These are phyloP conservation scores for Octodonta nipae DNA, from an alignment of 2,888 invertebrate genomes.

Conservation along the genomic window DNA sequence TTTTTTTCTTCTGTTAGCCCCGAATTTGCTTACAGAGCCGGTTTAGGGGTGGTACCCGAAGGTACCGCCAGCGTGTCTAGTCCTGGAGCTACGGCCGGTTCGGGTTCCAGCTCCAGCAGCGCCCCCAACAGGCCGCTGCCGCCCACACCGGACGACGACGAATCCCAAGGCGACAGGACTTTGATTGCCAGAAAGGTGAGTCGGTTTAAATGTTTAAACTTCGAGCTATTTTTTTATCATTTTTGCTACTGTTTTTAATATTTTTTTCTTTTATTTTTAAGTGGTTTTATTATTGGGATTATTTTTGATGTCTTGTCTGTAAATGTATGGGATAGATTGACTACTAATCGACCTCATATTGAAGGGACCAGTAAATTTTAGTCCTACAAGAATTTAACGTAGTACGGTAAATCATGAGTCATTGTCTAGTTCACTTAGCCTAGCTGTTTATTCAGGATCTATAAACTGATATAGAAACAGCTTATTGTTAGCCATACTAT, in stretches of 20 bases:
- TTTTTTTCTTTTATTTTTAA: constrained; percentile 10
- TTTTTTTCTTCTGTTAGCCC: constrained; percentile 45
- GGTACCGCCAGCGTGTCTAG: constrained; percentile 37
- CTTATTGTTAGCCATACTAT: no score
- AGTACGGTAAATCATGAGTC: no score
- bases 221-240: constrained; percentile 33
- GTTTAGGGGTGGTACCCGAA: constrained; percentile 50
- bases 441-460: no score
- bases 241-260: no score
- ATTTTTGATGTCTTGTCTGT: no score
- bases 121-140: constrained; percentile 87
- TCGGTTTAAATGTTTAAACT: no score
- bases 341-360: no score
- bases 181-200: constrained; percentile 86
- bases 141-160: constrained; percentile 86
- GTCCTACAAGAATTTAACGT: no score
- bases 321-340: no score
- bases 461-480: no score
- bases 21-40: constrained; percentile 71
- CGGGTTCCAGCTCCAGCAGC: constrained; percentile 40
- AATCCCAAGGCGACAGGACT: constrained; percentile 64
- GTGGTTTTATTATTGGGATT: constrained; percentile 7
- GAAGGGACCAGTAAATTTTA: no score
- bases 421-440: no score
- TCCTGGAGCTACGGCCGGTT: constrained; percentile 31